These are phyloP conservation scores for Diplodus puntazzo DNA, from an alignment of 2,797 vertebrate genomes.

Conservation along the genomic window DNA sequence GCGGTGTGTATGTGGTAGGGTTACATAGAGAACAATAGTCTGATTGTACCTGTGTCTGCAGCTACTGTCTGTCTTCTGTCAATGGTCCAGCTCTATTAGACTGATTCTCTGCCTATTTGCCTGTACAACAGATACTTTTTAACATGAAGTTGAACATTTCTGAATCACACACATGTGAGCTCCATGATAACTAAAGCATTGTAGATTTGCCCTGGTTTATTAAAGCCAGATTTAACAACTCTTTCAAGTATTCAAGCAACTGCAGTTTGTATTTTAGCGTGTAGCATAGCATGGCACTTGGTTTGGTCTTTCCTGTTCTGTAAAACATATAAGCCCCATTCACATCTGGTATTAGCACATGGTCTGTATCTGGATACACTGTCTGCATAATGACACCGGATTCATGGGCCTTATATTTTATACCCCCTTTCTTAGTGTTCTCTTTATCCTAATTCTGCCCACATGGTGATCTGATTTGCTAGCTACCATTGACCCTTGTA, in stretches of 20 bases:
- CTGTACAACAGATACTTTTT: not conserved
- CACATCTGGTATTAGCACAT: not conserved
- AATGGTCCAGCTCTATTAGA: slow-evolving; percentile 5
- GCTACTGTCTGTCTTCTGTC: slow-evolving; percentile 48
- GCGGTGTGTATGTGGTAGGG: slow-evolving; percentile 42
- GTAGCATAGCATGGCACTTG: not conserved
- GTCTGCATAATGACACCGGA: not conserved
- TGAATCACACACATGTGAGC: not conserved
- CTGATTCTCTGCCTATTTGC: not conserved
- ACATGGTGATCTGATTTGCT: not conserved
- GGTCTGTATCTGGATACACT: not conserved
- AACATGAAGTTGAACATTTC: not conserved
- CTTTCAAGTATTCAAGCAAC: no score
- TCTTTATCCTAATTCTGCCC: not conserved
- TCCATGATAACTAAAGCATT: not conserved
- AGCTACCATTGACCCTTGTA: no score
- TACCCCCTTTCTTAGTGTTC: not conserved
- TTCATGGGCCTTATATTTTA: not conserved
- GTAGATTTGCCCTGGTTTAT: not conserved
- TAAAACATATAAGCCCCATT: not conserved
- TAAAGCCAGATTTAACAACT: not conserved
- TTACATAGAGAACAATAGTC: slow-evolving; percentile 75
- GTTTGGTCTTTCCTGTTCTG: not conserved
- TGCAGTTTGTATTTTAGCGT: not conserved
- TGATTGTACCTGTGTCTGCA: slow-evolving; percentile 72